Evolutionary conservation across 2,888 invertebrate genomes (phyloP).

Genomic region (Xylocampa areola): DNA sequence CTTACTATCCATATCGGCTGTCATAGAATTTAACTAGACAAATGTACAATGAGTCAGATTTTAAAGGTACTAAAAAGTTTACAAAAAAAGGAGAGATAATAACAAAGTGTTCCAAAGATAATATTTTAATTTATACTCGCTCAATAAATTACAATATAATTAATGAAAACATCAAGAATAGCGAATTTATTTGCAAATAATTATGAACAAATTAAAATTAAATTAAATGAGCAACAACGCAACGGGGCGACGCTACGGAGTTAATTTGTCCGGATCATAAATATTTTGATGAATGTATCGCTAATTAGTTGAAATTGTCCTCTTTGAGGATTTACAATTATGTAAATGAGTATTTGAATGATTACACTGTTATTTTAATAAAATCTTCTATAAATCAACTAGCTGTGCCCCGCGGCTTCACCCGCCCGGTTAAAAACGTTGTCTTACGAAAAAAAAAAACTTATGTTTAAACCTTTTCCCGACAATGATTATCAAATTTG

Average conservation of each 20-base stretch:
- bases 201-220: slow-evolving; percentile 49
- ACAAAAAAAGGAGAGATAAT: neutral
- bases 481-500: too few species aligned
- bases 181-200: slow-evolving; percentile 32
- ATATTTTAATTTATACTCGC: slow-evolving; percentile 4
- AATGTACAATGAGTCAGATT: too few species aligned
- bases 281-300: slow-evolving; percentile 33
- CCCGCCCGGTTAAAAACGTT: too few species aligned
- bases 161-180: slow-evolving; percentile 5
- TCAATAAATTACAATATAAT: slow-evolving; percentile 33
- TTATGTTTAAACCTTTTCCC: too few species aligned
- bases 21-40: too few species aligned
- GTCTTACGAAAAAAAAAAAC: too few species aligned
- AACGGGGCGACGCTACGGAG: slow-evolving; percentile 20
- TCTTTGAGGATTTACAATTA: slow-evolving; percentile 15
- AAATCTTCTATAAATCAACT: too few species aligned
- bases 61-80: too few species aligned
- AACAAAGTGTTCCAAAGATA: neutral
- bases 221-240: slow-evolving; percentile 33
- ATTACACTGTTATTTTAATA: neutral
- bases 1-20: too few species aligned
- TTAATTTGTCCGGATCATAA: slow-evolving; percentile 39
- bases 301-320: slow-evolving; percentile 33
- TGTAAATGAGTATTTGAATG: slow-evolving; percentile 1
- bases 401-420: neutral